These are phyloP conservation scores for Hyposoter didymator DNA, from an alignment of 2,888 invertebrate genomes.

Conservation along the genomic window DNA sequence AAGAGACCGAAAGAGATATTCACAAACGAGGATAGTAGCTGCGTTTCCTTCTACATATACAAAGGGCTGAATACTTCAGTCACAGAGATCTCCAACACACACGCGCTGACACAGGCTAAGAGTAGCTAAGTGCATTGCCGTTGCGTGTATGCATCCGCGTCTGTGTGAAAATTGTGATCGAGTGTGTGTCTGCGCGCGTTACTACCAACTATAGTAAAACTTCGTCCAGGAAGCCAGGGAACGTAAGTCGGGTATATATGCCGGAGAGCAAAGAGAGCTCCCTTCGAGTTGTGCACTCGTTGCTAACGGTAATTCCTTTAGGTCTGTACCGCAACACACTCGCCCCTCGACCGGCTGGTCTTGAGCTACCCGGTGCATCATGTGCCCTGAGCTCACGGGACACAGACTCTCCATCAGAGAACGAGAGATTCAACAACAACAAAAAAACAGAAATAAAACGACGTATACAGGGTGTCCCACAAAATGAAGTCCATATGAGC, in stretches of 20 bases:
- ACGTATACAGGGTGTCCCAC: not conserved
- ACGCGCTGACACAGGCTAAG: not conserved
- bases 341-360: conserved; percentile 52
- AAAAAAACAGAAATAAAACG: conserved; percentile 51
- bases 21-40: conserved; percentile 34
- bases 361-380: conserved; percentile 62
- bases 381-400: conserved; percentile 18
- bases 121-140: not conserved
- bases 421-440: not conserved
- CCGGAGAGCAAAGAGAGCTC: conserved; percentile 72
- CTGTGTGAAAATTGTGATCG: conserved; percentile 14
- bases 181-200: conserved; percentile 12
- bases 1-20: not conserved
- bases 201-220: conserved; percentile 57
- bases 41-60: conserved; percentile 37
- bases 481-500: not conserved
- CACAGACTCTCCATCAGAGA: conserved; percentile 23
- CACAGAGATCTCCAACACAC: conserved; percentile 27
- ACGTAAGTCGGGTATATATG: conserved; percentile 68
- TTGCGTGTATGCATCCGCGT: not conserved
- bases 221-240: conserved; percentile 66
- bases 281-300: conserved; percentile 80
- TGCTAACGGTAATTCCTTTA: conserved; percentile 83
- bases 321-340: conserved; percentile 81
- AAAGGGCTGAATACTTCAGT: conserved; percentile 42